A percentile compares a stretch with the other conserved stretches of the same genome.
Evolutionary conservation across 23 tunicate genomes (phyloP).

Genomic region (Oikopleura albicans): DNA sequence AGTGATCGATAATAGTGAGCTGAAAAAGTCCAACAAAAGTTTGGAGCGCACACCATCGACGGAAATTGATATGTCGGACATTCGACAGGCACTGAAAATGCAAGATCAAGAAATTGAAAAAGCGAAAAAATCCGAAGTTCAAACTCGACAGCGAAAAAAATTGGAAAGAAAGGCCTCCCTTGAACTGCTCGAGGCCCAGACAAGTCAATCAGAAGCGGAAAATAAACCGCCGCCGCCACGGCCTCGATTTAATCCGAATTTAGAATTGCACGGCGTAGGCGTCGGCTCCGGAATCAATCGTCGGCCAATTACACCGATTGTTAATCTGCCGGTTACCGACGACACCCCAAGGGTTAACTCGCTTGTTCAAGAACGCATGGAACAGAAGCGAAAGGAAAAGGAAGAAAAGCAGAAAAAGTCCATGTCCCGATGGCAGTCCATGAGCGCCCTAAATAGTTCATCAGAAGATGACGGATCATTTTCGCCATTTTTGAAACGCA

Average conservation of each 20-base stretch:
- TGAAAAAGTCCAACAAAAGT: too few species aligned
- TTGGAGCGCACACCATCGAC: too few species aligned
- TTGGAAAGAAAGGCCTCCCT: too few species aligned
- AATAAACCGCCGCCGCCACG: not conserved
- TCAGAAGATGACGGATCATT: too few species aligned
- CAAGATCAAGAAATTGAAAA: not conserved
- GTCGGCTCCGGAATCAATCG: not conserved
- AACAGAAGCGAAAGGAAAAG: not conserved
- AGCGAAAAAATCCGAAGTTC: too few species aligned
- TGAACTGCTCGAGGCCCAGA: too few species aligned
- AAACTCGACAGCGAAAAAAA: too few species aligned
- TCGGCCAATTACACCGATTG: too few species aligned
- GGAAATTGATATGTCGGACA: not conserved
- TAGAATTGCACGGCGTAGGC: not conserved
- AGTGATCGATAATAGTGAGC: too few species aligned
- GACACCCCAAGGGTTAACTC: not conserved
- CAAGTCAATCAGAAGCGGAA: too few species aligned
- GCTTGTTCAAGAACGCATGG: not conserved
- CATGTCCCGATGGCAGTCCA: not conserved
- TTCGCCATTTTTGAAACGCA: too few species aligned
- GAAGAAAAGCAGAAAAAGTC: not conserved
- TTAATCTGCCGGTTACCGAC: not conserved
- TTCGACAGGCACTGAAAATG: not conserved
- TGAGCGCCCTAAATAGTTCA: too few species aligned
- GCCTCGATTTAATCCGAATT: not conserved